Evolutionary conservation across 2,888 invertebrate species (phyloP).

Genomic region (Eutolmus rufibarbis): DNA sequence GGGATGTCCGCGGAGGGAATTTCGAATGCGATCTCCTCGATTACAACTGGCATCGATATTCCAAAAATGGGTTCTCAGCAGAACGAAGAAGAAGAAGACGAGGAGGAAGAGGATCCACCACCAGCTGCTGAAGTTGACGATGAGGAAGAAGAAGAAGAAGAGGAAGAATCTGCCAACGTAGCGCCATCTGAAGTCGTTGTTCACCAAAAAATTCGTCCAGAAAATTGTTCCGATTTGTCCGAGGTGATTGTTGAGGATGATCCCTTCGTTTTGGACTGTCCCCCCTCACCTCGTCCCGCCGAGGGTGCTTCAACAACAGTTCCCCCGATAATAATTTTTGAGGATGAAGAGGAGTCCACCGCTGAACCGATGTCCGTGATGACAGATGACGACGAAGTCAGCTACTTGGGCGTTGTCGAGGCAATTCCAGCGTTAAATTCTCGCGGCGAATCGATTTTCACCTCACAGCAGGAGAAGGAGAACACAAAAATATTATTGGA

Average conservation of each 20-base stretch:
- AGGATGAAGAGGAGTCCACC: too few species aligned
- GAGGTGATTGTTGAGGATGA: too few species aligned
- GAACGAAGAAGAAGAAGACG: too few species aligned
- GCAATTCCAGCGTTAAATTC: neutral
- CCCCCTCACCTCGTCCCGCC: too few species aligned
- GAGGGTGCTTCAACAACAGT: neutral
- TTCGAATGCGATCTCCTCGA: neutral
- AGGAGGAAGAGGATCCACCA: too few species aligned
- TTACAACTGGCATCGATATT: neutral
- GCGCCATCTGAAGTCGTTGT: too few species aligned
- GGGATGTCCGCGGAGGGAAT: neutral
- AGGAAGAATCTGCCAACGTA: too few species aligned
- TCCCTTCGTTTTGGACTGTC: too few species aligned
- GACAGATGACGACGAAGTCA: neutral
- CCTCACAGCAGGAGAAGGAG: slow-evolving; percentile 10
- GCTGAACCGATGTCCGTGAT: neutral
- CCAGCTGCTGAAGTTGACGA: too few species aligned
- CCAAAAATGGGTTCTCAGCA: neutral
- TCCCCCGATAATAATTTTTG: neutral
- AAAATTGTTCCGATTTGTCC: too few species aligned
- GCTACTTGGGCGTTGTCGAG: neutral
- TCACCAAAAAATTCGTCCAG: too few species aligned
- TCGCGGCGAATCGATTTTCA: neutral
- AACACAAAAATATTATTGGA: neutral
- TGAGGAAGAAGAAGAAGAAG: too few species aligned